A percentile compares a stretch with the other conserved stretches of the same genome.
These are phyloP conservation scores for Brachionus asplanchnoidis DNA, from an alignment of 1,140 invertebrate genomes.

Conservation along the genomic window DNA sequence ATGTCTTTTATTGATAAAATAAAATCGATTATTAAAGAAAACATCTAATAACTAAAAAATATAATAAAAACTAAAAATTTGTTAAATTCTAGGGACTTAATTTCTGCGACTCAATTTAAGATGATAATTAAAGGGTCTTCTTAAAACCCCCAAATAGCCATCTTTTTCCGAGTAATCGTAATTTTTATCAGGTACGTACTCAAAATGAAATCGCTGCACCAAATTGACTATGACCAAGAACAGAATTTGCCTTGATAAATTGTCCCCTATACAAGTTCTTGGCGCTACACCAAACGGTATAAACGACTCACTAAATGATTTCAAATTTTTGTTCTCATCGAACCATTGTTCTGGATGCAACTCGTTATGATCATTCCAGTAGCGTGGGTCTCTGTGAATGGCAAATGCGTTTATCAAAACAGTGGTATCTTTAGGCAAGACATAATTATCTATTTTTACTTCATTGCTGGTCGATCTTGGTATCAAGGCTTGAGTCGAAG, in stretches of 20 bases:
- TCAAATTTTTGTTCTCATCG: conserved; percentile 35
- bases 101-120: neutral
- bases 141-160: conserved; percentile 4
- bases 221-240: conserved; percentile 16
- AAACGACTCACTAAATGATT: conserved; percentile 11
- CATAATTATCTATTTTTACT: neutral
- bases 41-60: neutral
- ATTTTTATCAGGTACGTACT: neutral
- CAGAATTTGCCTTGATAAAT: conserved; percentile 29
- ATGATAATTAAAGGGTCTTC: conserved; percentile 27
- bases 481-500: conserved; percentile 29
- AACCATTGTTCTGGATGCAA: conserved; percentile 15
- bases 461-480: neutral
- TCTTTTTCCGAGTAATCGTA: neutral
- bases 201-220: conserved; percentile 29
- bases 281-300: conserved; percentile 31
- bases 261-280: conserved; percentile 25
- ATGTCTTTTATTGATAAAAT: neutral
- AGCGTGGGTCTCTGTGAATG: conserved; percentile 15
- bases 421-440: neutral
- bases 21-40: neutral
- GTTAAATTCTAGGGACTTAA: neutral
- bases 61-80: neutral
- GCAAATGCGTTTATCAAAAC: conserved; percentile 16
- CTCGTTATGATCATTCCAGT: neutral